Base-by-base conservation (phyloP, 1,140 invertebrate species). In the Drosophila bocqueti region DNA sequence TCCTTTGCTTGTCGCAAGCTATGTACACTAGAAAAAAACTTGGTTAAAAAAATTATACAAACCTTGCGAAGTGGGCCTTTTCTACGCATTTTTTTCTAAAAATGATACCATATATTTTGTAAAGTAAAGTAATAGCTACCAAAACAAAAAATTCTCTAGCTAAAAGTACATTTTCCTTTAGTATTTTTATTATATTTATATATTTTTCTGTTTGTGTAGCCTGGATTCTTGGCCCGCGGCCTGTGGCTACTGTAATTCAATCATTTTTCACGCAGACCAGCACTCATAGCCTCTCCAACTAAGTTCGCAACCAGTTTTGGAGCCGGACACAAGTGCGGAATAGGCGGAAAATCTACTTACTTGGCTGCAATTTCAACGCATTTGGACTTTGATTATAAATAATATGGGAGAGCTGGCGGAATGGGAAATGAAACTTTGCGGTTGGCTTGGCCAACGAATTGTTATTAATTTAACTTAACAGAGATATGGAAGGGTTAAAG, bases 371-470 rank as follows among this genome's bases (percentile, higher is more conserved):
- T 81, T 68, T 79, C 42, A 76, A 72, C 78, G 40, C 79, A 72
- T 60, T 82, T 81, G 79, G 80, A 81, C 72, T 81, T 76, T 81
- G 74, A 81, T 78, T 73, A 77, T 57, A 77, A 74, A 68, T 52
- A 55, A 60, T 55, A 76, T 40, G 52, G 38, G 24, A 60, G 42
- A 55, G 42, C 67, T 26, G 36, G 36, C 16, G 50, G 55, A 61
- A 61, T 54, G 45, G 29, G 59, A 55, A 55, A 61, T 55, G 54
- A 57, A 26, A 40, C 21, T 55, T 61, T 61, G 59, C 59, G 59
- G 59, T 61, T 24, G 50, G 50, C 26, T 61, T 61, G 59, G 21
- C 4, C 59, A 55, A 61, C 50, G 59, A 55, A 61, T 61, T 61
- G 59, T 61, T 61, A 61, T 61, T 61, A 55, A 61, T 61, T 61